A percentile compares a stretch with the other conserved stretches of the same genome.
Evolutionary conservation across 2,888 invertebrate species (phyloP).

Genomic region (Dorcus hopei): DNA sequence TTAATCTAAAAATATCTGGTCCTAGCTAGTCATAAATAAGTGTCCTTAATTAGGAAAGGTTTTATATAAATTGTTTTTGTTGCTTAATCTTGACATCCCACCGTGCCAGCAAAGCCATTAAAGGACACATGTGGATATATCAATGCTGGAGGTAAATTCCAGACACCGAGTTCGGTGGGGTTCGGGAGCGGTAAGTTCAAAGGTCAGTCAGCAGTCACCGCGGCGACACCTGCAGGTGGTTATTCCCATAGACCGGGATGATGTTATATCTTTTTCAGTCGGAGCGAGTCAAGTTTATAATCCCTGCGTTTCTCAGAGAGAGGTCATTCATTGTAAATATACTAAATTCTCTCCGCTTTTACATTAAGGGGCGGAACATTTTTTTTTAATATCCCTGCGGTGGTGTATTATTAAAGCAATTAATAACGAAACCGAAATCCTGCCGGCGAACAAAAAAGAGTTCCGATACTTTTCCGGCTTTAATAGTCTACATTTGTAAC

Average conservation of each 20-base stretch:
- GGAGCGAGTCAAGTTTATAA: too few relatives aligned
- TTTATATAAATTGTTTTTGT: too few relatives aligned
- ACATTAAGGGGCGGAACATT: not conserved
- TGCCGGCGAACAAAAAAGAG: slow-evolving; percentile 39
- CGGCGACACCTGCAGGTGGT: slow-evolving; percentile 36
- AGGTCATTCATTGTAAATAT: too few relatives aligned
- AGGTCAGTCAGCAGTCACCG: slow-evolving; percentile 34
- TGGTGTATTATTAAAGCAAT: slow-evolving; percentile 45
- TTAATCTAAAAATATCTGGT: too few relatives aligned
- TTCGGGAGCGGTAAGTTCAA: slow-evolving; percentile 26
- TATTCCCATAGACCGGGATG: slow-evolving; percentile 23
- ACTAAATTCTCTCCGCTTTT: too few relatives aligned
- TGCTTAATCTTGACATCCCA: not conserved
- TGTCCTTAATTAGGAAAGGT: too few relatives aligned
- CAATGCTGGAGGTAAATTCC: slow-evolving; percentile 22
- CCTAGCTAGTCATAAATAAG: too few relatives aligned
- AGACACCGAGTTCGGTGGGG: slow-evolving; percentile 7
- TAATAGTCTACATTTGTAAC: slow-evolving; percentile 29
- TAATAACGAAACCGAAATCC: slow-evolving; percentile 46
- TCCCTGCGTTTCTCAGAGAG: too few relatives aligned
- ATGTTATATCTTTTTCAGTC: too few relatives aligned
- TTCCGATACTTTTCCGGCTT: slow-evolving; percentile 29
- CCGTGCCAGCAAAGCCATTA: not conserved
- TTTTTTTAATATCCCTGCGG: slow-evolving; percentile 22
- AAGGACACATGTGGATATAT: slow-evolving; percentile 11